These are phyloP conservation scores for Tiliacea citrago DNA, from an alignment of 2,888 invertebrate species.

Conservation along the genomic window DNA sequence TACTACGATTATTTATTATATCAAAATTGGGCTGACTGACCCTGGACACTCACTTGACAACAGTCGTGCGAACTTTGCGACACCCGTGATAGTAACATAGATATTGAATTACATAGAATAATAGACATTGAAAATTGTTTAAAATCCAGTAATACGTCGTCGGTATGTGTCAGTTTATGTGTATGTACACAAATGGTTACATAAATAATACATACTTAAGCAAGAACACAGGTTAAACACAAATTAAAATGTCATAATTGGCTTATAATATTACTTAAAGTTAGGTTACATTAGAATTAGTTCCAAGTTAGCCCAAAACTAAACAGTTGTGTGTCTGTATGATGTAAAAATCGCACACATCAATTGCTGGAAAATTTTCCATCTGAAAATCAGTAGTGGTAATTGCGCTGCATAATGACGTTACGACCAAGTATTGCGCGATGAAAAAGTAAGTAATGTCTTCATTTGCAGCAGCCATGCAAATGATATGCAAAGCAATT, in stretches of 20 bases:
- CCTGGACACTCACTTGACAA: too few species aligned
- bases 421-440: background rate
- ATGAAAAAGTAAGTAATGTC: conserved; percentile 43
- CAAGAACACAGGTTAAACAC: too few species aligned
- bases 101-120: background rate
- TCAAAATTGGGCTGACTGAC: background rate
- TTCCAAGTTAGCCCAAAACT: background rate
- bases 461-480: conserved; percentile 38
- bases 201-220: too few species aligned
- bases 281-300: background rate
- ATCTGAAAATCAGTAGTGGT: background rate
- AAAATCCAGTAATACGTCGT: too few species aligned
- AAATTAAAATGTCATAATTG: too few species aligned
- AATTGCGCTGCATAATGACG: conserved; percentile 1
- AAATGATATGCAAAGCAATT: conserved; percentile 58
- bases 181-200: too few species aligned
- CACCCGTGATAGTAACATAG: background rate
- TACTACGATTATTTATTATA: background rate
- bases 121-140: background rate
- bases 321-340: background rate
- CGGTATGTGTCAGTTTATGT: too few species aligned
- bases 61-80: background rate
- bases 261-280: background rate
- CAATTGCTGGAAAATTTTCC: background rate
- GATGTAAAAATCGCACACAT: background rate